phyloP scores from a whole-genome alignment of 2,113 vertebrate species.

The Cricetomys ansorgei region DNA sequence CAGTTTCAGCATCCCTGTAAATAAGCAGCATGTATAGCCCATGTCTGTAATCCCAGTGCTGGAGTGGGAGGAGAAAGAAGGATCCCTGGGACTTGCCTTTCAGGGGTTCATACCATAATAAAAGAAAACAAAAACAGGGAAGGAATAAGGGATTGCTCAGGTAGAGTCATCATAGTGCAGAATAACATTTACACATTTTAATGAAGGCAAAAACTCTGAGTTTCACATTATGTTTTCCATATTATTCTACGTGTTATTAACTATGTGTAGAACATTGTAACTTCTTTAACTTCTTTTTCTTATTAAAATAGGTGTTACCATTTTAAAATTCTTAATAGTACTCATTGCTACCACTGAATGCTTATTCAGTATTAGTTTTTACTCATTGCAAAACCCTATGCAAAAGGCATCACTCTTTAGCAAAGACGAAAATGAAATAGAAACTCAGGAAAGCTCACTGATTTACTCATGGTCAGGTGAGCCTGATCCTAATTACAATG shows the following conservation, averaged over 20 bases:
- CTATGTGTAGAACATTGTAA: not conserved
- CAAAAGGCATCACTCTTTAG: not conserved
- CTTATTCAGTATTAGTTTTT: not conserved
- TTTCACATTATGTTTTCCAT: not conserved
- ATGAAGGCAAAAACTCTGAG: not conserved
- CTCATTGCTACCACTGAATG: not conserved
- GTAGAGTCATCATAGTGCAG: not conserved
- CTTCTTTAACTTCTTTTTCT: not conserved
- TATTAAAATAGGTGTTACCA: not conserved
- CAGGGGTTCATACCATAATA: not conserved
- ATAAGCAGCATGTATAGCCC: not conserved
- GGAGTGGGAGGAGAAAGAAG: not conserved
- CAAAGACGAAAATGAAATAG: not conserved
- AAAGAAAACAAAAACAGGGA: not conserved
- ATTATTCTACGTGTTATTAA: not conserved
- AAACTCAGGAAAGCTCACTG: not conserved
- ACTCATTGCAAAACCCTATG: not conserved
- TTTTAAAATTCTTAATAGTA: slow-evolving; percentile 1
- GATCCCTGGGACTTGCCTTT: not conserved
- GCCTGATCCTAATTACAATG: not conserved
- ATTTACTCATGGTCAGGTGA: not conserved
- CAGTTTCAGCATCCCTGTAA: not conserved
- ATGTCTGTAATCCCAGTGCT: not conserved
- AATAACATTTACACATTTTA: not conserved
- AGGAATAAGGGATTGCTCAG: not conserved